Percentiles rank a stretch among this genome's conserved stretches.
Evolutionary conservation across 2,888 invertebrate species (phyloP).

Genomic region (Erebia epiphron): DNA sequence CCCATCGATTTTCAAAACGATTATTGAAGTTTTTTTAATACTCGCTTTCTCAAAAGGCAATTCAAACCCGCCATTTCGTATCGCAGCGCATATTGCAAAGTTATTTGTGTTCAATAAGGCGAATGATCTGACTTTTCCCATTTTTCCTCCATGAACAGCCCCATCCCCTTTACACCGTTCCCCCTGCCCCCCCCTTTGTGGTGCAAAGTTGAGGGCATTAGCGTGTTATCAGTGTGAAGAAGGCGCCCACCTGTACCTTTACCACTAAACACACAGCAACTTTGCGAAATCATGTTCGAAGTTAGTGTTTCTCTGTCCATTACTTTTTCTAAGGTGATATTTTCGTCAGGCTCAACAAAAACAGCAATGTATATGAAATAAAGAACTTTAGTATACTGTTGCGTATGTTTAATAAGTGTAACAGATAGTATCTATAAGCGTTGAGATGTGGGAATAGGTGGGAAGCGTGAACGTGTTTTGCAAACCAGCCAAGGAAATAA

Average conservation of each 20-base stretch:
- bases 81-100: slow-evolving; percentile 68
- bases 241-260: slow-evolving; percentile 76
- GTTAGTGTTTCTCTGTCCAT: slow-evolving; percentile 23
- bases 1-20: not conserved
- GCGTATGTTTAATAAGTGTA: slow-evolving; percentile 63
- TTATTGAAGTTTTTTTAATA: slow-evolving; percentile 1
- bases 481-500: slow-evolving; percentile 79
- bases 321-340: slow-evolving; percentile 1
- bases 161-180: slow-evolving; percentile 47
- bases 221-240: slow-evolving; percentile 83
- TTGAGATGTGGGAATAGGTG: slow-evolving; percentile 82
- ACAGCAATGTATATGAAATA: slow-evolving; percentile 52
- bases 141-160: slow-evolving; percentile 72
- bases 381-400: slow-evolving; percentile 30
- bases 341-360: slow-evolving; percentile 34
- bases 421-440: slow-evolving; percentile 81
- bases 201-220: slow-evolving; percentile 84
- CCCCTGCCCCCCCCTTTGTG: slow-evolving; percentile 63
- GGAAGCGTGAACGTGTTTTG: slow-evolving; percentile 82
- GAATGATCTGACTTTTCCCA: slow-evolving; percentile 79
- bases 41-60: slow-evolving; percentile 15
- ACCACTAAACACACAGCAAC: slow-evolving; percentile 45
- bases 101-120: slow-evolving; percentile 79
- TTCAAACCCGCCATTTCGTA: slow-evolving; percentile 40
- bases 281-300: slow-evolving; percentile 4